Evolutionary conservation across 2,888 invertebrate species (phyloP).

Genomic region (Tetrapedia diversipes): DNA sequence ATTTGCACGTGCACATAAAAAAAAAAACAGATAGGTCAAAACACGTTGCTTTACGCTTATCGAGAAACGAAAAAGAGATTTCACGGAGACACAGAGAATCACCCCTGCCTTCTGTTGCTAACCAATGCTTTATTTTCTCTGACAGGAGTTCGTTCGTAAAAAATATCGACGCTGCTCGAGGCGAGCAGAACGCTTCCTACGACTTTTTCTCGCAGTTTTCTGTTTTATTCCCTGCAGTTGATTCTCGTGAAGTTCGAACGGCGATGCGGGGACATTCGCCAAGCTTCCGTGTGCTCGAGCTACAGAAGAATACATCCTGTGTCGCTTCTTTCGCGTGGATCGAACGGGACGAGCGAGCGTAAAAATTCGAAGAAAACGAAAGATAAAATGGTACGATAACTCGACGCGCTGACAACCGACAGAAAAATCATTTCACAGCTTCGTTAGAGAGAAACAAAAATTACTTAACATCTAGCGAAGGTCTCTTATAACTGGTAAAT

Average conservation of each 20-base stretch:
- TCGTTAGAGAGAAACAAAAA: no score
- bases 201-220: not conserved
- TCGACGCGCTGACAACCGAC: no score
- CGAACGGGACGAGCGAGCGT: constrained; percentile 5
- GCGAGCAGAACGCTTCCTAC: constrained; percentile 22
- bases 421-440: no score
- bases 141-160: constrained; percentile 28
- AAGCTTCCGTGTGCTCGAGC: not conserved
- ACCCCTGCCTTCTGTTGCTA: not conserved
- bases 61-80: not conserved
- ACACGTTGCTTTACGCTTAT: not conserved
- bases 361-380: not conserved
- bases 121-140: constrained; percentile 24
- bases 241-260: constrained; percentile 18
- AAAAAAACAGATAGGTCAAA: no score
- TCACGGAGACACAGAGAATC: not conserved
- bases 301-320: not conserved
- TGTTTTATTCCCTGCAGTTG: constrained; percentile 14
- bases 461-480: no score
- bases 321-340: not conserved
- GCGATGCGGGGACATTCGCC: not conserved
- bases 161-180: constrained; percentile 36
- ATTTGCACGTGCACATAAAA: no score
- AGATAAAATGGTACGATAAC: not conserved
- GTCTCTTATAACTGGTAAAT: no score